Evolutionary conservation across 1,140 invertebrate species (phyloP).

Genomic region (Trypoxylus dichotomus): DNA sequence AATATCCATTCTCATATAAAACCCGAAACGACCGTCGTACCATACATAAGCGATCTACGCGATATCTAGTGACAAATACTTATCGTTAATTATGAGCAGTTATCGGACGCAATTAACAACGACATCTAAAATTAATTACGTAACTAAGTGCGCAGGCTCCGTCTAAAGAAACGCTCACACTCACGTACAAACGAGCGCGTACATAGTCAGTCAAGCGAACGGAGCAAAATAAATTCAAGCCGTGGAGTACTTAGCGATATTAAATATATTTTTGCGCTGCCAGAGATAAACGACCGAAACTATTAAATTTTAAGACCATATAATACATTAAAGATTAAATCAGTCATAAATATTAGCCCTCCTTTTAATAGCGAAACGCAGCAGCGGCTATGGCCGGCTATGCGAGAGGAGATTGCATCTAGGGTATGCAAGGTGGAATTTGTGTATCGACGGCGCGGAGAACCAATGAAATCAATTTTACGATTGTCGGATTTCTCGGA

Average conservation of each 20-base stretch:
- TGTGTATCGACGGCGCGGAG: slow-evolving; percentile 41
- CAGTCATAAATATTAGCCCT: slow-evolving; percentile 42
- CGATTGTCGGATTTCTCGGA: slow-evolving; percentile 39
- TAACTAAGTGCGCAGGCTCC: not conserved
- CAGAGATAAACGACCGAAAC: slow-evolving; percentile 28
- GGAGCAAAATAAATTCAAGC: not conserved
- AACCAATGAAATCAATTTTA: slow-evolving; percentile 48
- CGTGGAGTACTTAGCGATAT: slow-evolving; percentile 21
- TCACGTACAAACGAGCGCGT: not conserved
- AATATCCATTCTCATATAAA: slow-evolving; percentile 2
- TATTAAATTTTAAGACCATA: slow-evolving; percentile 49
- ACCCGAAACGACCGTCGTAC: not conserved
- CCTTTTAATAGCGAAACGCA: slow-evolving; percentile 36
- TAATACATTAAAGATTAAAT: slow-evolving; percentile 48
- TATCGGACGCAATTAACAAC: slow-evolving; percentile 14
- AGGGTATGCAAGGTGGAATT: slow-evolving; percentile 45
- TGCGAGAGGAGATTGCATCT: slow-evolving; percentile 31
- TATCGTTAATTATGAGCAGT: slow-evolving; percentile 19
- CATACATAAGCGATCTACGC: not conserved
- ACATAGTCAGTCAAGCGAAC: not conserved
- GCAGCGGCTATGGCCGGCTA: too few relatives aligned
- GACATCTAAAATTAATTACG: slow-evolving; percentile 19
- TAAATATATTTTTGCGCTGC: slow-evolving; percentile 22
- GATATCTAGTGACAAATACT: slow-evolving; percentile 21
- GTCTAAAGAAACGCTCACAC: not conserved